Base-by-base conservation (phyloP, 2,113 vertebrate genomes). In the Etheostoma cragini region DNA sequence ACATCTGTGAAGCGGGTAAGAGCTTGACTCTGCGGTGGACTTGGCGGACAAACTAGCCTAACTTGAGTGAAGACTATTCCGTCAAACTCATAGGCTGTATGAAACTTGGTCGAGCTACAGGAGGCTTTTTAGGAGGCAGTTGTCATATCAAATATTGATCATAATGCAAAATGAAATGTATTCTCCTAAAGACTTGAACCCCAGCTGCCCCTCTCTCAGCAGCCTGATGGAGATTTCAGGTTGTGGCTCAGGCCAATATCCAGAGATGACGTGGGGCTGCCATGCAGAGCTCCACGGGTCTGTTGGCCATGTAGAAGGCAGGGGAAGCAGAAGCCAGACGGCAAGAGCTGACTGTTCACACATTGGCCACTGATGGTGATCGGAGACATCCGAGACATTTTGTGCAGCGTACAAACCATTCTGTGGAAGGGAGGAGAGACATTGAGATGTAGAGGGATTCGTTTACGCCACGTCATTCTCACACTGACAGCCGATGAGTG, bases 291-390 rank as follows among this genome's bases (percentile, higher is more conserved):
- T 78, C 16, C 49, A 11, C 14, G 2, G 57, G 14, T 50, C 26
- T 22, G 38, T 46, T 5, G 60, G 33, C 26, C 53, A 6, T 8
- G 11, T 1, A 21, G 15, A 57, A 42, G 52, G 21, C 16, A 16
- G n/a, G 53, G 66, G 60, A 30, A 80, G 16, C 49, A 24, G 60
- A 13, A 60, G 30, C 57, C 35, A 57, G 61, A 72, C 42, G 57
- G 16, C 61, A 26, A 26, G n/a, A 60, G 78, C n/a, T 42, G 12
- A 19, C 30, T 17, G 15, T 49, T 72, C 50, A 17, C 26, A 42
- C 52, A 17, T 45, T 66, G 19, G 26, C 45, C 33, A 10, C 21
- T 42, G 45, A 22, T 52, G 46, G 1, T 38, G 78, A 56, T 30
- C 21, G 3, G 15, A 65, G 49, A 71, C 33, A 22, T 19, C 64